Base-by-base conservation (phyloP, 2,113 vertebrate species). In the Protomyctophum bolini region DNA sequence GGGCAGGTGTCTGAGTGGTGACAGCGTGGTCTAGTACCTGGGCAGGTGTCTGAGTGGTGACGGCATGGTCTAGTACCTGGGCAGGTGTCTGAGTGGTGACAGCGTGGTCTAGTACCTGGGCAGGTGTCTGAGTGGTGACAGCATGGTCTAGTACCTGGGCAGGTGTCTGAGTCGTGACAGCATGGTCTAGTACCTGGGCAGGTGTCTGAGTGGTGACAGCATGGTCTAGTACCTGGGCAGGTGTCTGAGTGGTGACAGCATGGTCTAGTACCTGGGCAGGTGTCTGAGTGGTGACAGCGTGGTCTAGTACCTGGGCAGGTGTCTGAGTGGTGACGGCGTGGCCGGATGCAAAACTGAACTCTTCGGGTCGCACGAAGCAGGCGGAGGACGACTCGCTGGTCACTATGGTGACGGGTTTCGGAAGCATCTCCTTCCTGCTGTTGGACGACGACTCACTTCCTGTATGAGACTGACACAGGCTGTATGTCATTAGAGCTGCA, bases 401-500 rank as follows among this genome's bases (percentile, higher is more conserved):
- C 76, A 94, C 88, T 46, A 96, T 94, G 86, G 95, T 95, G 81
- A 93, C 88, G 58, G 91, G 91, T 76, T 94, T 93, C 65, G 95
- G 94, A 76, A 95, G 92, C 87, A 94, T 96, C 91, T 96, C 96
- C 89, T 96, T 95, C 84, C 88, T 93, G 91, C 94, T 96, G 87
- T 95, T 95, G 75, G 95, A 95, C 15, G 95, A 96, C 46, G 95
- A 96, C 86, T 96, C 95, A 68, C 95, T 97, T 88, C 96, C 95
- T 94, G 93, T 94, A 83, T 94, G 95, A 87, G 94, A 94, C 96
- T 97, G 89, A 85, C 75, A 90, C 86, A 92, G 33, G 33, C 33
- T 41, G 33, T 41, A 41, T 41, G 33, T 41, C 33, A 41, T 48
- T 69, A 65, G 58, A 14, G 48, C 62, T 8, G 9, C 7, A 12